Percentiles rank a stretch among this genome's conserved stretches.
phyloP scores from a whole-genome alignment of 2,113 vertebrate genomes.

The Artemisiospiza belli region DNA sequence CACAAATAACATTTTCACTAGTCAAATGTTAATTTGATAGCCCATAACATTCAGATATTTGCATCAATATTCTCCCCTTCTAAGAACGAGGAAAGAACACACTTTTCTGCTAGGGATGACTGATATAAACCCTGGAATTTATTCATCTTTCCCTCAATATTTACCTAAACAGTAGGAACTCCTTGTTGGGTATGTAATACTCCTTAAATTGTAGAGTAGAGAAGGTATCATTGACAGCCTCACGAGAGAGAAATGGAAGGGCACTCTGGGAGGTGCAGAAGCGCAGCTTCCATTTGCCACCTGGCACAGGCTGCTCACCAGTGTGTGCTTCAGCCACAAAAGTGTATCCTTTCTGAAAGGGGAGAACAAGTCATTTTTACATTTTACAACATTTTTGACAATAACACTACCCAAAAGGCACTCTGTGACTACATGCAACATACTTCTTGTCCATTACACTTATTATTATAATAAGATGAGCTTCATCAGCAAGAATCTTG shows the following conservation, averaged over 20 bases:
- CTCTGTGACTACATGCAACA: background rate
- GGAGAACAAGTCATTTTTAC: background rate
- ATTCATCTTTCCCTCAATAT: background rate
- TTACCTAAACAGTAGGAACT: slow-evolving; percentile 88
- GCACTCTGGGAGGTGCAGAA: slow-evolving; percentile 79
- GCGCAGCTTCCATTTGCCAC: slow-evolving; percentile 82
- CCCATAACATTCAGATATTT: background rate
- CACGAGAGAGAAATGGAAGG: slow-evolving; percentile 74
- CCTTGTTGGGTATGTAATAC: slow-evolving; percentile 86
- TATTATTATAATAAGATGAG: background rate
- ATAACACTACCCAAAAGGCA: background rate
- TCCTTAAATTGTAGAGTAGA: slow-evolving; percentile 81
- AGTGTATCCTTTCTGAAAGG: slow-evolving; percentile 86
- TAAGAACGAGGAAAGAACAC: background rate
- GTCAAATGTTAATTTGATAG: background rate
- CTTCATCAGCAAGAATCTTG: background rate
- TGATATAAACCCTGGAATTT: background rate
- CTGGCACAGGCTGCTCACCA: slow-evolving; percentile 51
- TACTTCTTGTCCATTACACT: background rate
- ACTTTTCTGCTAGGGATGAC: background rate
- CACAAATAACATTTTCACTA: background rate
- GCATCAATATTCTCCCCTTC: background rate
- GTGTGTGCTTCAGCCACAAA: slow-evolving; percentile 84
- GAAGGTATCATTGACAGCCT: slow-evolving; percentile 73
- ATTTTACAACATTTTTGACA: background rate